Evolutionary conservation across 2,797 vertebrate genomes (phyloP).

Genomic region (Mormyrops boulengeri): DNA sequence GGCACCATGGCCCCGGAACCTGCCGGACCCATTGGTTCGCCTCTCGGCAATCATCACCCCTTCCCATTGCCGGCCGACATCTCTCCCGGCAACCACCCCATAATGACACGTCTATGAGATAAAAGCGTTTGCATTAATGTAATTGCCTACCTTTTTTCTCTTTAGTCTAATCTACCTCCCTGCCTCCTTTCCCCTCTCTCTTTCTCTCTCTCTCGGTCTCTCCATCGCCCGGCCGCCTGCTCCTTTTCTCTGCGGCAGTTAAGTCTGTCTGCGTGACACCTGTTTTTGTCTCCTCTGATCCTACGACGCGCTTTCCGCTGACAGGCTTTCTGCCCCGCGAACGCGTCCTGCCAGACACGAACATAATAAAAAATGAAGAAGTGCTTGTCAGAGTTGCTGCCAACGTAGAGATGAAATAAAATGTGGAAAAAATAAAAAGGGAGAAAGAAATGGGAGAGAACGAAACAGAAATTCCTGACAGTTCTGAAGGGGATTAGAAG

Average conservation of each 20-base stretch:
- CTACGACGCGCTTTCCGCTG: constrained; percentile 82
- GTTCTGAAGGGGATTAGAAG: constrained; percentile 58
- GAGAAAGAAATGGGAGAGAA: neutral
- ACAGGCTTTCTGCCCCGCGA: constrained; percentile 86
- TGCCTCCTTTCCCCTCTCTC: constrained; percentile 33
- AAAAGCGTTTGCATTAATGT: constrained; percentile 82
- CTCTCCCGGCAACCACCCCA: constrained; percentile 67
- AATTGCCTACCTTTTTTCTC: constrained; percentile 76
- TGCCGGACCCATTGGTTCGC: neutral
- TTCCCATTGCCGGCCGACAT: constrained; percentile 68
- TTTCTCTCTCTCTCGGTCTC: neutral
- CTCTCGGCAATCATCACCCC: constrained; percentile 68
- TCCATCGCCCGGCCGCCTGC: neutral
- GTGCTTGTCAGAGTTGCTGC: constrained; percentile 88
- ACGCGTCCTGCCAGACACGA: constrained; percentile 81
- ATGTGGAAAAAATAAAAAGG: constrained; percentile 26
- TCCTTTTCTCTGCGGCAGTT: constrained; percentile 61
- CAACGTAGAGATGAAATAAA: constrained; percentile 77
- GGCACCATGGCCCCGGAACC: neutral
- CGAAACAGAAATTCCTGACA: constrained; percentile 44
- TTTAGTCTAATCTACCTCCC: constrained; percentile 66
- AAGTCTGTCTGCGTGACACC: constrained; percentile 84
- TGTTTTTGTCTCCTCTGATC: constrained; percentile 92
- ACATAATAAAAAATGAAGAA: constrained; percentile 97
- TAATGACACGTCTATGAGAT: constrained; percentile 80